Percentiles rank a stretch among this genome's conserved stretches.
Evolutionary conservation across 2,113 vertebrate species (phyloP).

Genomic region (Malurus elegans): DNA sequence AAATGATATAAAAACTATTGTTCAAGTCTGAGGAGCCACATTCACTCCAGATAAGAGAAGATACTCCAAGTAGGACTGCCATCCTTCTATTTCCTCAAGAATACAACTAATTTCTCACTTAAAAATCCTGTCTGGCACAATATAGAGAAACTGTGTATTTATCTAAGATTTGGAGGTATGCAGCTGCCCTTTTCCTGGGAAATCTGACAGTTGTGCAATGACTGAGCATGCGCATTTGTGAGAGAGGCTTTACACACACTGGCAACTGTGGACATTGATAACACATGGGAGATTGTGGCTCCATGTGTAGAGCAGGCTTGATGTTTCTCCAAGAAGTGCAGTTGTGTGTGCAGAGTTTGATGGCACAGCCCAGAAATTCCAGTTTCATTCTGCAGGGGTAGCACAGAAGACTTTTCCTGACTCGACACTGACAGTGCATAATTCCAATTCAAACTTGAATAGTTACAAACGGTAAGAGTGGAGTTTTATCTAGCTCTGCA

Average conservation of each 20-base stretch:
- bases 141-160: background rate
- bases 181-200: background rate
- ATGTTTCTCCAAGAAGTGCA: background rate
- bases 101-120: background rate
- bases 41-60: background rate
- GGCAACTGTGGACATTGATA: background rate
- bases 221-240: fast-evolving
- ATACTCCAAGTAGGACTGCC: background rate
- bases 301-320: background rate
- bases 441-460: background rate
- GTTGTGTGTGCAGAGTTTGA: background rate
- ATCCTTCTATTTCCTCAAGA: background rate
- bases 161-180: background rate
- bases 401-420: background rate
- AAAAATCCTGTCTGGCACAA: background rate
- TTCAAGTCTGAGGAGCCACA: background rate
- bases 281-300: background rate
- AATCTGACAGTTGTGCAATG: background rate
- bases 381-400: background rate
- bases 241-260: background rate
- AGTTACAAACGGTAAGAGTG: background rate
- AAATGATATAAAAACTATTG: background rate
- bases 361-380: background rate
- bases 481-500: background rate
- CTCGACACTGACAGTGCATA: background rate